Evolutionary conservation across 2,113 vertebrate genomes (phyloP).

Genomic region (Globicephala melas): DNA sequence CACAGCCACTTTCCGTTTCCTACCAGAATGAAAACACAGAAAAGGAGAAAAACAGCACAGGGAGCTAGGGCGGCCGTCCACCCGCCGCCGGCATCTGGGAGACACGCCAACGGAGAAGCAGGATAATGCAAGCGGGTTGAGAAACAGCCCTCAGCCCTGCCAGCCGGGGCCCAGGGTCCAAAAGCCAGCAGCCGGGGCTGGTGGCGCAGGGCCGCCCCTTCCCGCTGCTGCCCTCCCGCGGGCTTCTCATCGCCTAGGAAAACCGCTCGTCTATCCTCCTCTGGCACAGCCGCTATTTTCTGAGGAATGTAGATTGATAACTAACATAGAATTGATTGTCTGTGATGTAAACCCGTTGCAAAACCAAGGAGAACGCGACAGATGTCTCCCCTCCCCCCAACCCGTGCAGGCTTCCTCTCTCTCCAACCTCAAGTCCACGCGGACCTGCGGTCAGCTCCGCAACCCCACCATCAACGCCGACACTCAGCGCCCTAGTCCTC

Average conservation of each 20-base stretch:
- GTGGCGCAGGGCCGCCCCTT: background rate
- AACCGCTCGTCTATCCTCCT: background rate
- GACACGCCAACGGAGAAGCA: background rate
- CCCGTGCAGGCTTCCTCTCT: accelerated
- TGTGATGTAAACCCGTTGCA: background rate
- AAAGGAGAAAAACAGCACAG: background rate
- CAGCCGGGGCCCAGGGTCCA: background rate
- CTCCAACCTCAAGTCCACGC: accelerated
- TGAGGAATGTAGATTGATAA: background rate
- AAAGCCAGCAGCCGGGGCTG: background rate
- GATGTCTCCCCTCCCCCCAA: accelerated
- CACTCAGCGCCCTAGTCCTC: background rate
- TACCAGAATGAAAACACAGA: background rate
- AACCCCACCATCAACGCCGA: accelerated
- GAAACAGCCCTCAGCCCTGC: background rate
- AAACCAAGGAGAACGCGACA: background rate
- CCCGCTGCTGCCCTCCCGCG: background rate
- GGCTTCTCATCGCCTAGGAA: background rate
- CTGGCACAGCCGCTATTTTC: background rate
- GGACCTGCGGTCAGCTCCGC: background rate
- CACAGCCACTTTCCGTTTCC: background rate
- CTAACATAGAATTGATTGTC: background rate
- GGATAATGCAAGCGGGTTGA: background rate
- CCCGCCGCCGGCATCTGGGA: background rate
- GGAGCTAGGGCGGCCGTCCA: background rate